Evolutionary conservation across 2,888 invertebrate species (phyloP), one percentile per base, ranked within the genome.

Genomic region (Tillus elongatus): DNA sequence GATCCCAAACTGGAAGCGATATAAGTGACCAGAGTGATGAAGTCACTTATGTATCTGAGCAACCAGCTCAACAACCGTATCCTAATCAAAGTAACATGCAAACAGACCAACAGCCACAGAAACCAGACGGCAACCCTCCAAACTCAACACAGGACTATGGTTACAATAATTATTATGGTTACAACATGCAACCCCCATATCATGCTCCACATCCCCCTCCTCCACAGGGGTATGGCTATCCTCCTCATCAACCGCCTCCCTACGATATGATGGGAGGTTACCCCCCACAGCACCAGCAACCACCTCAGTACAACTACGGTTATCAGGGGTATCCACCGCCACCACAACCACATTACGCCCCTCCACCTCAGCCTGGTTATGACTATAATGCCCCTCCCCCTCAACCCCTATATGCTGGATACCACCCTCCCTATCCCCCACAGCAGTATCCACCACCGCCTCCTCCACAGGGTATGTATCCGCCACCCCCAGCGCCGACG

Each of bases 191-290:
- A n/a, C 24, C 24, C 24, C n/a, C n/a, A n/a, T n/a, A n/a, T n/a
- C n/a, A n/a, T n/a, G 6, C 6, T 19, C 37, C 37, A 2, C 36
- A 41, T 8, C 47, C 52, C 4, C 49, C 52, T 3, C 45, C 45
- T 4, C 48, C 54, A 3, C 58, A 57, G 28, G 55, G 54, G 26
- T 63, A 64, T 40, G 53, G 45, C 15, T 61, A 62, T 40, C 52
- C 52, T 3, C 52, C 53, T 10, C 56, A 58, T 37, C 63, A 55
- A 31, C 57, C 60, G 6, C 60, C 60, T 4, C 56, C 60, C 1
- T 63, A 63, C 39, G 63, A 64, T 31, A 52, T 55, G 43, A 57
- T 60, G 52, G 46, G 44, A 32, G 54, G 51, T 15, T 63, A 63
- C 46, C 55, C 56, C 1, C 53, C 47, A 4, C 56, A 50, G 30